phyloP scores from a whole-genome alignment of 2,888 invertebrate species.

The Tipula lateralis region DNA sequence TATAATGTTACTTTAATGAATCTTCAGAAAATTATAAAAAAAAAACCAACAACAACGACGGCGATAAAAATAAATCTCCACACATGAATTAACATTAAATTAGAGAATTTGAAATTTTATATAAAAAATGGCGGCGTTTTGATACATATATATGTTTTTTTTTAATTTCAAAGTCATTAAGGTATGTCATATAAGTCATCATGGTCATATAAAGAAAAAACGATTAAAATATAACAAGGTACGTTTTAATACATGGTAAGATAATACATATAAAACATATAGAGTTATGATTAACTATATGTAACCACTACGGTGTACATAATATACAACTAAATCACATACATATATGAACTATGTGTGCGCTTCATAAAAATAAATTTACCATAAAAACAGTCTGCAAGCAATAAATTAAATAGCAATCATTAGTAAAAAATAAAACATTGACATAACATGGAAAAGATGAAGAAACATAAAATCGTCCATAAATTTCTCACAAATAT shows the following conservation, averaged over 20 bases:
- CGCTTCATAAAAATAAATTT: not conserved
- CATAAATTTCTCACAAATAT: not conserved
- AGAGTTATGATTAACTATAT: not conserved
- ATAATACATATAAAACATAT: not conserved
- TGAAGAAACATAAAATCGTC: not conserved
- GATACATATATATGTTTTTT: too few species aligned
- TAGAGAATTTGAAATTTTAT: not conserved
- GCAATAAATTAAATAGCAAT: constrained; percentile 1
- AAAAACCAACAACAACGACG: not conserved
- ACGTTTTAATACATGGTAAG: not conserved
- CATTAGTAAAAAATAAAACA: not conserved
- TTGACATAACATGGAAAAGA: not conserved
- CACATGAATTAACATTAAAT: not conserved
- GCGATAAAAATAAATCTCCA: not conserved
- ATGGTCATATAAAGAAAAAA: not conserved
- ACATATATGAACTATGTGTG: not conserved
- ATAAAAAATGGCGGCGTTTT: not conserved
- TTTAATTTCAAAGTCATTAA: not conserved
- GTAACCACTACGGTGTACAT: not conserved
- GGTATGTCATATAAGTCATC: not conserved
- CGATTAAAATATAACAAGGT: not conserved
- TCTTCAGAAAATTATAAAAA: not conserved
- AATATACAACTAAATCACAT: not conserved
- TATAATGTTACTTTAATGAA: not conserved
- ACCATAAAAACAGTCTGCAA: not conserved